phyloP scores from a whole-genome alignment of 2,113 vertebrate species.

The Vireo altiloquus region DNA sequence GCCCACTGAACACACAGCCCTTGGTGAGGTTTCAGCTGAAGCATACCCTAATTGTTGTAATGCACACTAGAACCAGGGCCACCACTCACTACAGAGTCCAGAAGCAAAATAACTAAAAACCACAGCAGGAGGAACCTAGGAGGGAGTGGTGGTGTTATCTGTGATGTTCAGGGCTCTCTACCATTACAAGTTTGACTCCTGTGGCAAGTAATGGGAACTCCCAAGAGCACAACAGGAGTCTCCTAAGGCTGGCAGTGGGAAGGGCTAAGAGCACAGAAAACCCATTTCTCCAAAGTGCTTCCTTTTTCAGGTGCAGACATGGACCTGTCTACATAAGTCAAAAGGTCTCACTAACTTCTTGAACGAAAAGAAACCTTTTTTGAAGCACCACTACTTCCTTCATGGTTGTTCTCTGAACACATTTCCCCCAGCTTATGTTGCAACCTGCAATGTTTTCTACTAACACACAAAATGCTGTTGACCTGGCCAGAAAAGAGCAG shows the following conservation, averaged over 20 bases:
- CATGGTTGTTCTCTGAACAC: neutral
- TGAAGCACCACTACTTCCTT: rapidly evolving
- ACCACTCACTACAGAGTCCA: neutral
- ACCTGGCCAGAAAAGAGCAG: neutral
- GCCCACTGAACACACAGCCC: neutral
- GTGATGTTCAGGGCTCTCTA: neutral
- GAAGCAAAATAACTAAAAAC: neutral
- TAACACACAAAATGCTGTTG: neutral
- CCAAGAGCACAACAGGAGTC: neutral
- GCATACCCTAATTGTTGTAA: neutral
- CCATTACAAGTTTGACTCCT: neutral
- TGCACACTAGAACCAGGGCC: rapidly evolving
- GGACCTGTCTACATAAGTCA: neutral
- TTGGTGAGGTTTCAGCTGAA: neutral
- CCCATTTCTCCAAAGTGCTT: neutral
- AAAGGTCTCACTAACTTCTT: neutral
- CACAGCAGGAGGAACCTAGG: neutral
- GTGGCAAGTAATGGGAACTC: neutral
- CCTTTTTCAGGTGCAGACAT: neutral
- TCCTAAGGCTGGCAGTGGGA: neutral
- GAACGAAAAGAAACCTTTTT: neutral
- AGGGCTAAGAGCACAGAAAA: neutral
- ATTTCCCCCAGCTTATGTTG: neutral
- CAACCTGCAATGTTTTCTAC: neutral
- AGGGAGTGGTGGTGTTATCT: neutral